Base-by-base conservation (phyloP, 2,797 vertebrate genomes). In the Yasuhikotakia modesta region DNA sequence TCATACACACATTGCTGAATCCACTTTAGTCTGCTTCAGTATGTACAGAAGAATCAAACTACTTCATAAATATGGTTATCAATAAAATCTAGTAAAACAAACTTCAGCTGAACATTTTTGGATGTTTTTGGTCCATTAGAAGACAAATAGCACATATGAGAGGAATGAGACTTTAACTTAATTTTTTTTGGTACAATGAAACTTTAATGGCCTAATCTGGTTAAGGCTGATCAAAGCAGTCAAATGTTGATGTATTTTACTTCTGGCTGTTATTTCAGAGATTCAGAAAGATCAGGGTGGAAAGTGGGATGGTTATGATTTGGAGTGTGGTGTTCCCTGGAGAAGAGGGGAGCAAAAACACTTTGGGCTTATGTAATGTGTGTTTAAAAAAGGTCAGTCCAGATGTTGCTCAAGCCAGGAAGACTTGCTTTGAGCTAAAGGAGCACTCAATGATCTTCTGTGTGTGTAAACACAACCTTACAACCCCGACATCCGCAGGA, bases 401-500 rank as follows among this genome's bases (percentile, higher is more conserved):
- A 64, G 70, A 79, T 77, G 79, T 65, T 81, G 57, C 61, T 70
- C 24, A 21, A 66, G 79, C 72, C 66, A 70, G 73, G 30, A 64
- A 70, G 55, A 77, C 32, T 55, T 27, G 67, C 58, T 65, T 66
- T 46, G 30, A 73, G 17, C 4, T 22, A 76, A 82, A 77, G 50
- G 52, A 63, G 67, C 46, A 45, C 70, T 67, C 46, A 72, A 71
- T 71, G 73, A 81, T 16, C 64, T 65, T 35, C 68, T 70, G 69
- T 64, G 39, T 11, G 48, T 74, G 79, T 83, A 83, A 81, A 81
- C 79, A 83, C 14, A 67, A 72, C 79, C 81, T 79, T 39, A 19
- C 43, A 82, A 71, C 78, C 82, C 61, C 63, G n/a, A 82, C 82
- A 84, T 86, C 85, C 79, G 81, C 76, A 78, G 81, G 84, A 84